A percentile compares a stretch with the other conserved stretches of the same genome.
These are phyloP conservation scores for Falco rusticolus DNA, from an alignment of 2,797 vertebrate genomes.

Conservation along the genomic window DNA sequence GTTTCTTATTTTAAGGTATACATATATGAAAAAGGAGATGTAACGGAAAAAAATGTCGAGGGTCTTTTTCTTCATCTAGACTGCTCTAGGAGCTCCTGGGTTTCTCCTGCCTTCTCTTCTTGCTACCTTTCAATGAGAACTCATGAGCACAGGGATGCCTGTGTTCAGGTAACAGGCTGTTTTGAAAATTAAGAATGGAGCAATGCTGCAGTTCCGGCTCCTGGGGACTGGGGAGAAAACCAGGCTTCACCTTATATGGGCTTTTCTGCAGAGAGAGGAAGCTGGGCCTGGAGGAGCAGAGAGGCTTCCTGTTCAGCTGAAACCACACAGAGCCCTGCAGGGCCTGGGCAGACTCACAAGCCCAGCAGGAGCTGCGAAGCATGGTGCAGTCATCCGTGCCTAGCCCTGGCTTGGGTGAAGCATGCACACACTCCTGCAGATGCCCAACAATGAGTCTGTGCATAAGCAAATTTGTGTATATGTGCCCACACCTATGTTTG, in stretches of 20 bases:
- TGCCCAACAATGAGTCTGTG: background rate
- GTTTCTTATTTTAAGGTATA: background rate
- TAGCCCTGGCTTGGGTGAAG: background rate
- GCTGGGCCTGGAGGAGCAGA: conserved; percentile 33
- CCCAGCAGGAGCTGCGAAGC: background rate
- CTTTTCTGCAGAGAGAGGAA: conserved; percentile 72
- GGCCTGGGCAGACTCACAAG: background rate
- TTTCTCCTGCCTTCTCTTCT: background rate
- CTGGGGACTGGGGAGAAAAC: background rate
- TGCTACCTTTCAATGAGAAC: background rate
- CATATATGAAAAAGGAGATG: background rate
- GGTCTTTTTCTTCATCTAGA: background rate
- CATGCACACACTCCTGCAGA: background rate
- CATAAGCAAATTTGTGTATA: background rate
- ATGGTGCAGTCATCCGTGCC: background rate
- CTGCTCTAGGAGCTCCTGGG: background rate
- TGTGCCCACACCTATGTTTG: background rate
- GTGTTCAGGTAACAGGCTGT: background rate
- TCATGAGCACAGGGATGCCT: background rate
- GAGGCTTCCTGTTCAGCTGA: conserved; percentile 72
- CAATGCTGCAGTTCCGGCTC: conserved; percentile 31
- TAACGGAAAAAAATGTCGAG: background rate
- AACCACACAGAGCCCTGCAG: background rate
- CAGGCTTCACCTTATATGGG: conserved; percentile 76
- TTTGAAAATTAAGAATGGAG: conserved; percentile 42